These are phyloP conservation scores for Entomyzon cyanotis DNA, from an alignment of 2,113 vertebrate genomes.

Conservation along the genomic window DNA sequence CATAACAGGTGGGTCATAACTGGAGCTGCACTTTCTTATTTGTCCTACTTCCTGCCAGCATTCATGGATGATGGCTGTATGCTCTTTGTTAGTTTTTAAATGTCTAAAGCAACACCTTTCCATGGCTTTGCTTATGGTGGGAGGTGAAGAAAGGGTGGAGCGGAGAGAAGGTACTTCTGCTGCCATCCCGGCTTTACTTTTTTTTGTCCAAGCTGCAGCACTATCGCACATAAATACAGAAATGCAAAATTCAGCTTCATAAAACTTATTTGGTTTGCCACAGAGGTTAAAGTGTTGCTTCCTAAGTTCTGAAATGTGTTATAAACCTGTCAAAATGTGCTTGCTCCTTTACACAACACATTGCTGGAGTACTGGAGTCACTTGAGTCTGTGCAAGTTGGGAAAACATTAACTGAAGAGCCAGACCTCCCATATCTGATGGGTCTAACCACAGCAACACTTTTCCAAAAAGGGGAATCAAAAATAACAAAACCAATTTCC, in stretches of 20 bases:
- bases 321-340: background rate
- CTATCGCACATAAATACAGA: background rate
- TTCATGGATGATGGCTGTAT: background rate
- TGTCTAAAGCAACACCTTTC: background rate
- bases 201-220: background rate
- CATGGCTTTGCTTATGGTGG: background rate
- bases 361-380: background rate
- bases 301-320: background rate
- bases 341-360: background rate
- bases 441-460: background rate
- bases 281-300: background rate
- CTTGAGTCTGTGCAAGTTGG: background rate
- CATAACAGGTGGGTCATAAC: accelerated
- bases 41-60: background rate
- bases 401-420: background rate
- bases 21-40: background rate
- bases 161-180: background rate
- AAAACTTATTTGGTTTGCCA: background rate
- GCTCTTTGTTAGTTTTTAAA: background rate
- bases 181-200: background rate
- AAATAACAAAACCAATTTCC: background rate
- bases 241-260: background rate
- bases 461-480: background rate
- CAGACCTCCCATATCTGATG: background rate
- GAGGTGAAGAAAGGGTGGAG: background rate